A percentile compares a stretch with the other conserved stretches of the same genome.
Conservation (phyloP, 2,888 invertebrate genomes). For the Eupeodes luniger region DNA sequence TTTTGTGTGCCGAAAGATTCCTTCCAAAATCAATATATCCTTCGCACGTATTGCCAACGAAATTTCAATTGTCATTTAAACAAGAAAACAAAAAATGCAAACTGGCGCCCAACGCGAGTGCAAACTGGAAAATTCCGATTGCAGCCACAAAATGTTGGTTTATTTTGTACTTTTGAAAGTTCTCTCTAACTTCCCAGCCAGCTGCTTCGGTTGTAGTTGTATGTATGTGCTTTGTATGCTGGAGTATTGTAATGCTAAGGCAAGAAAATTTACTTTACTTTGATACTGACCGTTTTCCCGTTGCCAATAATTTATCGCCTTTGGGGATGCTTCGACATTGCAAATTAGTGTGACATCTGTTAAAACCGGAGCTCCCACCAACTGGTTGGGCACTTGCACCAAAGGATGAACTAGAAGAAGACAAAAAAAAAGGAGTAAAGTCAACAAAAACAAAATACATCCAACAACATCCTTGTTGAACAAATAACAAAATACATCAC, state of each 20-base stretch:
- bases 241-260: slow-evolving; percentile 20
- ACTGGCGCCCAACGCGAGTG: slow-evolving; percentile 46
- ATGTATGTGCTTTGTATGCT: slow-evolving; percentile 1
- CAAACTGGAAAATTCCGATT: slow-evolving; percentile 56
- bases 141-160: slow-evolving; percentile 43
- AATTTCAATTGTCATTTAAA: slow-evolving; percentile 54
- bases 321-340: slow-evolving; percentile 95
- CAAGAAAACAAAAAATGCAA: slow-evolving; percentile 15
- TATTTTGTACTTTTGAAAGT: not conserved
- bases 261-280: slow-evolving; percentile 71
- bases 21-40: slow-evolving; percentile 67
- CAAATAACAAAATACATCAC: slow-evolving; percentile 71
- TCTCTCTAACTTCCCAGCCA: not conserved
- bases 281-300: slow-evolving; percentile 91
- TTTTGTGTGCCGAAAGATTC: slow-evolving; percentile 56
- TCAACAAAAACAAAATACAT: slow-evolving; percentile 29
- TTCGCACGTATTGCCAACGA: slow-evolving; percentile 63
- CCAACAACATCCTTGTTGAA: slow-evolving; percentile 71
- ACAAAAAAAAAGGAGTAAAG: slow-evolving; percentile 24
- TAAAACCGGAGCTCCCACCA: slow-evolving; percentile 94
- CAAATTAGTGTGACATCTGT: slow-evolving; percentile 94
- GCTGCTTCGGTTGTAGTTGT: slow-evolving; percentile 14
- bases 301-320: slow-evolving; percentile 97
- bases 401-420: slow-evolving; percentile 91
- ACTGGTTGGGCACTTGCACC: slow-evolving; percentile 96